Evolutionary conservation across 2,888 invertebrate species (phyloP).

Genomic region (Coelopa pilipes): DNA sequence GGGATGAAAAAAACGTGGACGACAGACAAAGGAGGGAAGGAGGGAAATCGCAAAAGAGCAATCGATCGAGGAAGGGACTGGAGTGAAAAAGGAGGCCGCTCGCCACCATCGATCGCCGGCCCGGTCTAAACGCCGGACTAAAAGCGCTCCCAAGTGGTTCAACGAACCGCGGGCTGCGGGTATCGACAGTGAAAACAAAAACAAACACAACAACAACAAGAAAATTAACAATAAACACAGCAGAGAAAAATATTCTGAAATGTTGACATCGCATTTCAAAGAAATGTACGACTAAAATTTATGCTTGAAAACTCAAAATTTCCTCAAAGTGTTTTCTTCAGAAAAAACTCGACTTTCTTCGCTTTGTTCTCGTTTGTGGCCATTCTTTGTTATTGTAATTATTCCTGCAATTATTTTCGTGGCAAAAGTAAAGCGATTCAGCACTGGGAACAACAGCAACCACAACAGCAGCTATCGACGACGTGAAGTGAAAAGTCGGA

Average conservation of each 20-base stretch:
- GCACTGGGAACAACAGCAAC: neutral
- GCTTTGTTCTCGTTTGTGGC: too few relatives aligned
- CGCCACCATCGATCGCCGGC: neutral
- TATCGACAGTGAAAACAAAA: neutral
- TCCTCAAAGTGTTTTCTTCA: too few relatives aligned
- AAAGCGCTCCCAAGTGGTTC: conserved; percentile 21
- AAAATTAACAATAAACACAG: neutral
- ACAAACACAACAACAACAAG: neutral
- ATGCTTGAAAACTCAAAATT: too few relatives aligned
- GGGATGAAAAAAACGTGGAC: neutral
- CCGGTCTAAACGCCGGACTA: conserved; percentile 2
- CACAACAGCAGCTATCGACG: neutral
- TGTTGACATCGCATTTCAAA: neutral
- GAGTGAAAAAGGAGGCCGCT: neutral
- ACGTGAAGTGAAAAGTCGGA: neutral
- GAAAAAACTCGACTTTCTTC: too few relatives aligned
- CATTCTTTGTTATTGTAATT: too few relatives aligned
- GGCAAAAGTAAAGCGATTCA: too few relatives aligned
- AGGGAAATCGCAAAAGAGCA: neutral
- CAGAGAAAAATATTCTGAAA: neutral
- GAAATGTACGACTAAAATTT: too few relatives aligned
- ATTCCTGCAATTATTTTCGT: too few relatives aligned
- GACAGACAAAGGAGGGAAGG: neutral
- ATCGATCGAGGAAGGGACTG: neutral
- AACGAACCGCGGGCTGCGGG: conserved; percentile 9